Evolutionary conservation across 1,140 invertebrate species (phyloP).

Genomic region (Charaxes varanes): DNA sequence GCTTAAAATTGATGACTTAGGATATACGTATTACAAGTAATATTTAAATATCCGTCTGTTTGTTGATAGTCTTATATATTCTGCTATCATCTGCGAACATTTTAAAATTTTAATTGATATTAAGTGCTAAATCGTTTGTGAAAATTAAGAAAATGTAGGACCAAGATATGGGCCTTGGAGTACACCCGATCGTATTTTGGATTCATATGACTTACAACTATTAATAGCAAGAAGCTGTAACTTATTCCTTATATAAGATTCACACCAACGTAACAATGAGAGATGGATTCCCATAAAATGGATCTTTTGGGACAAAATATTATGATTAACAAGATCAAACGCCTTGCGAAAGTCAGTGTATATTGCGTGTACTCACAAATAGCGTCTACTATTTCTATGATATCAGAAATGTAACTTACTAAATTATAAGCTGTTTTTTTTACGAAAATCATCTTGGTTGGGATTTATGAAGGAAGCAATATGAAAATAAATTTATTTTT

Average conservation of each 20-base stretch:
- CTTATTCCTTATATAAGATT: no score
- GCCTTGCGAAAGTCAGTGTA: constrained; percentile 15
- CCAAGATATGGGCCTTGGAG: not conserved
- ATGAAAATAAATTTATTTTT: constrained; percentile 8
- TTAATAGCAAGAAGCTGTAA: not conserved
- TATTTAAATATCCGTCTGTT: not conserved
- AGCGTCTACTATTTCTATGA: constrained; percentile 4
- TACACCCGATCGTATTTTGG: not conserved
- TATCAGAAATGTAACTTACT: constrained; percentile 2
- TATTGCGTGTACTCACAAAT: constrained; percentile 7
- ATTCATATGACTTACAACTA: constrained; percentile 1
- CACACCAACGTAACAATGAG: no score
- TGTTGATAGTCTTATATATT: not conserved
- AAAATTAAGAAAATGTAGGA: no score
- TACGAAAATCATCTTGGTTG: constrained; percentile 11
- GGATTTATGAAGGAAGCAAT: not conserved
- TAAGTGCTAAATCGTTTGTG: not conserved
- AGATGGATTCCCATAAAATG: constrained; percentile 13
- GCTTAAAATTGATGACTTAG: no score
- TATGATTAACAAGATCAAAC: constrained; percentile 13
- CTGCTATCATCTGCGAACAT: not conserved
- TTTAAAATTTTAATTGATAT: not conserved
- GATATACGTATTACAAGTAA: no score
- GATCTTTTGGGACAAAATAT: constrained; percentile 10
- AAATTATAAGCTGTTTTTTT: constrained; percentile 16